Conservation (phyloP, 2,797 vertebrate species). For the Gallirallus australis region DNA sequence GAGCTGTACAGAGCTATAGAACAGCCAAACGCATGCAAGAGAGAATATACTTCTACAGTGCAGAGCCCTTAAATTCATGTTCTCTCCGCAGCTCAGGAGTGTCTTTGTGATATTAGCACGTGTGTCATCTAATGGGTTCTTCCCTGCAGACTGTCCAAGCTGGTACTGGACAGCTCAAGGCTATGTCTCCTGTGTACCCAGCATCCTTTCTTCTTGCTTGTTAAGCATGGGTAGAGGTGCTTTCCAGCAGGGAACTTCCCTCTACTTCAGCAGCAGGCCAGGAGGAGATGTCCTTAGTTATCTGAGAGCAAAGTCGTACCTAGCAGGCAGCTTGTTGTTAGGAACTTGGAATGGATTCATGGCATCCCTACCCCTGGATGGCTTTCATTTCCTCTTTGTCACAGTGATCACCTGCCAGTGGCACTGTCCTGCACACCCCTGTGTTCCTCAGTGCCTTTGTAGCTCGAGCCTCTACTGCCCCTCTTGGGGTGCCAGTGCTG, state of each 20-base stretch:
- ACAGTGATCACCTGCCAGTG: rapidly evolving
- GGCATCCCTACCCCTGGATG: background rate
- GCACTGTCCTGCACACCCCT: background rate
- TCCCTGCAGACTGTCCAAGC: background rate
- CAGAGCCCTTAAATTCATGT: background rate
- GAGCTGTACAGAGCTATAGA: conserved; percentile 31
- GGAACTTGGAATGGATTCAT: background rate
- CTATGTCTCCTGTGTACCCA: background rate
- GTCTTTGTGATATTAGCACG: background rate
- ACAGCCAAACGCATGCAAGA: background rate
- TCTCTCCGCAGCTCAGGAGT: background rate
- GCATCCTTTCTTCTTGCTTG: background rate
- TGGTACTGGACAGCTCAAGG: background rate
- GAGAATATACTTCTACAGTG: background rate
- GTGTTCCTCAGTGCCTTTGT: background rate
- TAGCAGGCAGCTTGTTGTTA: background rate
- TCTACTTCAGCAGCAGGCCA: background rate
- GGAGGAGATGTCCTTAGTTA: background rate
- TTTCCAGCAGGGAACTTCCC: background rate
- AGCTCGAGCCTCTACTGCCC: background rate
- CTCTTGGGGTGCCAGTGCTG: background rate
- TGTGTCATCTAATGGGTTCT: background rate
- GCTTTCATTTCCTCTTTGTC: background rate
- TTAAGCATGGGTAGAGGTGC: background rate
- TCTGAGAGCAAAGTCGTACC: background rate